A percentile compares a stretch with the other conserved stretches of the same genome.
phyloP scores from a whole-genome alignment of 2,797 vertebrate genomes.

The Tolypeutes matacus region DNA sequence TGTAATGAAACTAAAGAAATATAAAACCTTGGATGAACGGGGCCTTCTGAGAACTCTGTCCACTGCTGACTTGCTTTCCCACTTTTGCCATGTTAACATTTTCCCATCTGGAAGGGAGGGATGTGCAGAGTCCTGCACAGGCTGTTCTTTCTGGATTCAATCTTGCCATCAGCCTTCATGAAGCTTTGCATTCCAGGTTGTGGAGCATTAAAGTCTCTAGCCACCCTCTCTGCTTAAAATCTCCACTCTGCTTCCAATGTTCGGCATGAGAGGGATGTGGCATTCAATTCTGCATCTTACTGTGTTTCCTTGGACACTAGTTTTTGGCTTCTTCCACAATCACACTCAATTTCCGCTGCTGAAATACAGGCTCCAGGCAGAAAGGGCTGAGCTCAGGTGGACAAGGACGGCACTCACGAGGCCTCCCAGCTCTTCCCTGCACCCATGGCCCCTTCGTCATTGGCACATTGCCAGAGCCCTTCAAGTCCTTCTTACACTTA shows the following conservation, averaged over 20 bases:
- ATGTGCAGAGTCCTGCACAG: too few species aligned
- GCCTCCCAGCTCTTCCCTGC: accelerated
- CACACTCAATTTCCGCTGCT: not conserved
- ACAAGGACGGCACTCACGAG: not conserved
- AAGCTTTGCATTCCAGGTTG: not conserved
- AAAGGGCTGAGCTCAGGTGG: not conserved
- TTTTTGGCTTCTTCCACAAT: not conserved
- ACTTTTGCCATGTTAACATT: accelerated
- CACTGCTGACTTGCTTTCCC: not conserved
- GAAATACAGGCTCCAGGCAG: not conserved
- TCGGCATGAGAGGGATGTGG: too few species aligned
- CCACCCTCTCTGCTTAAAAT: not conserved
- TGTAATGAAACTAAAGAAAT: slow-evolving; percentile 17
- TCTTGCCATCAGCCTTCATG: accelerated
- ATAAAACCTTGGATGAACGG: not conserved
- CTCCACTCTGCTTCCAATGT: accelerated
- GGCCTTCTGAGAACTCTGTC: not conserved
- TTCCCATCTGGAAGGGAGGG: too few species aligned
- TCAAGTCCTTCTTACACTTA: not conserved
- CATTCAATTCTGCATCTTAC: not conserved
- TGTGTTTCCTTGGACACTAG: not conserved
- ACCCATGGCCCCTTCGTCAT: not conserved
- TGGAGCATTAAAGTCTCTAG: not conserved
- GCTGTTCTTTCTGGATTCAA: not conserved
- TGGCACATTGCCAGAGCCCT: too few species aligned